These are phyloP conservation scores for Sarcophaga carnaria DNA, from an alignment of 2,888 invertebrate genomes.

Conservation along the genomic window DNA sequence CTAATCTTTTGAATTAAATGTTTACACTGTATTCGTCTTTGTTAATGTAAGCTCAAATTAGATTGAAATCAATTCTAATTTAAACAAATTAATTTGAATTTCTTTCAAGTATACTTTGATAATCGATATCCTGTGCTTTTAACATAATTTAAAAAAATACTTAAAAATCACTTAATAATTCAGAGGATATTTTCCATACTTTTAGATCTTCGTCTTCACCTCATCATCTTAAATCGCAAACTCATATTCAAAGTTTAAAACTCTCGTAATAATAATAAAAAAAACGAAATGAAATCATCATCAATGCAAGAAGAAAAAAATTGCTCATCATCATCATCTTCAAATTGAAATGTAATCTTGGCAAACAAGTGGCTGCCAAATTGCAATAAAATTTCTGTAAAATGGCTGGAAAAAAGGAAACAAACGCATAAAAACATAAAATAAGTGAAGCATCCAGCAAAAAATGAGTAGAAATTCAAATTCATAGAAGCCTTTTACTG, in stretches of 20 bases:
- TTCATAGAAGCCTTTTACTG: constrained; percentile 29
- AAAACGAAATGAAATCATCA: neutral
- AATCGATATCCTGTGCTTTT: too few relatives aligned
- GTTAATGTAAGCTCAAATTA: too few relatives aligned
- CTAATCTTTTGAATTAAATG: too few relatives aligned
- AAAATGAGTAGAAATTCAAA: constrained; percentile 33
- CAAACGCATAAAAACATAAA: constrained; percentile 37
- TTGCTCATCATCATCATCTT: neutral
- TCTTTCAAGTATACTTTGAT: too few relatives aligned
- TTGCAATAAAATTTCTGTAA: constrained; percentile 43
- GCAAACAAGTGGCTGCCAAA: constrained; percentile 66
- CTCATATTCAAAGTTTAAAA: neutral
- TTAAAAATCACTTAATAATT: too few relatives aligned
- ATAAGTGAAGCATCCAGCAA: constrained; percentile 16
- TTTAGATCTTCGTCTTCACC: too few relatives aligned
- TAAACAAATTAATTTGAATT: too few relatives aligned
- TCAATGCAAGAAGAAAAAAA: neutral
- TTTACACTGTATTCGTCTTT: too few relatives aligned
- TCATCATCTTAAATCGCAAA: too few relatives aligned
- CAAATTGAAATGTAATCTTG: constrained; percentile 65
- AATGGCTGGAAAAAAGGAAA: constrained; percentile 30
- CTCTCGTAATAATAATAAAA: neutral
- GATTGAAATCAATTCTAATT: too few relatives aligned
- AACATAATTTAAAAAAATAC: too few relatives aligned
- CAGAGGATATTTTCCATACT: too few relatives aligned